Conservation (phyloP, 2,113 vertebrate species). For the Pseudorectes ferrugineus region DNA sequence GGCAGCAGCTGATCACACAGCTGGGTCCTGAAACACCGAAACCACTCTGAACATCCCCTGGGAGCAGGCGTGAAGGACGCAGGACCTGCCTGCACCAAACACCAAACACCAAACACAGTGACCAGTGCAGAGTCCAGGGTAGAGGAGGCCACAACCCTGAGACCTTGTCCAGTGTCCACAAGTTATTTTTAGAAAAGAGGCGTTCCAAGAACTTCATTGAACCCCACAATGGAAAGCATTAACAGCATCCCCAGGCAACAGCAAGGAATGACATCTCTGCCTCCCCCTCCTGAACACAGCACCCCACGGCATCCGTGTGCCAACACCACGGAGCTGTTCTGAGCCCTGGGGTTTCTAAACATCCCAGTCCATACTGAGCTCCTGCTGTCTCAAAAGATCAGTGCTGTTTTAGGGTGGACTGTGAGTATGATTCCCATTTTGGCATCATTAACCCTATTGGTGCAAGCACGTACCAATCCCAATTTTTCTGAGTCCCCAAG, state of each 20-base stretch:
- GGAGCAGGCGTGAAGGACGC: not conserved
- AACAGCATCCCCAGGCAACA: not conserved
- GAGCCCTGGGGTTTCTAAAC: not conserved
- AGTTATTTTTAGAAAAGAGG: not conserved
- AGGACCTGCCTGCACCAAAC: not conserved
- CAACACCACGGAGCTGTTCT: rapidly evolving
- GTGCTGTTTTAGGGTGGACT: not conserved
- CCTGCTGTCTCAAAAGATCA: not conserved
- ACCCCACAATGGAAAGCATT: not conserved
- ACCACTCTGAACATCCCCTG: not conserved
- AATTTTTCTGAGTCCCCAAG: not conserved
- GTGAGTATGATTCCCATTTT: not conserved
- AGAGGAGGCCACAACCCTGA: not conserved
- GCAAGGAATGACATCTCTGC: not conserved
- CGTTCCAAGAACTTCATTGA: not conserved
- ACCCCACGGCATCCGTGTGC: rapidly evolving
- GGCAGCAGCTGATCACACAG: not conserved
- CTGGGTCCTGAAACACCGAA: not conserved
- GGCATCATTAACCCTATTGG: not conserved
- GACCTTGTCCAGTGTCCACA: not conserved
- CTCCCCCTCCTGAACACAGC: not conserved
- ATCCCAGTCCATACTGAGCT: not conserved
- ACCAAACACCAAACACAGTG: not conserved
- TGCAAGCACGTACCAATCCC: not conserved
- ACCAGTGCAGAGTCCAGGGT: not conserved